Conservation (phyloP, 2,797 vertebrate species). For the Vespertilio murinus region DNA sequence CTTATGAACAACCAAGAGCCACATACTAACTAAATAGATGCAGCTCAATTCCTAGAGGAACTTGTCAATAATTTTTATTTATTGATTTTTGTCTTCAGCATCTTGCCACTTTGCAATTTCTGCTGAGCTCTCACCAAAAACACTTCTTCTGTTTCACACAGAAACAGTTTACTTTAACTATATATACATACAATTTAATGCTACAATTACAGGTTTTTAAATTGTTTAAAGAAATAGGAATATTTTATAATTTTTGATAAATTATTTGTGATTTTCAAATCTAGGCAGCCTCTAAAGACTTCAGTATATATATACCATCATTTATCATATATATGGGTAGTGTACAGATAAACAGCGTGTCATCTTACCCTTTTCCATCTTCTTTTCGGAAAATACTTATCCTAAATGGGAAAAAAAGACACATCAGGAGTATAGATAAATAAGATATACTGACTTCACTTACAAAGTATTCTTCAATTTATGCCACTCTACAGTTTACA, state of each 20-base stretch:
- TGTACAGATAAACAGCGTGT: background rate
- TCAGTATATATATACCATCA: background rate
- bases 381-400: background rate
- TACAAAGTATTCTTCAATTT: background rate
- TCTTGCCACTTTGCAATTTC: background rate
- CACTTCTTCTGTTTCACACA: background rate
- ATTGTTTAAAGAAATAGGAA: background rate
- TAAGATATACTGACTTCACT: background rate
- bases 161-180: background rate
- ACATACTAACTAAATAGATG: conserved; percentile 44
- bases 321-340: background rate
- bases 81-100: conserved; percentile 33
- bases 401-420: background rate
- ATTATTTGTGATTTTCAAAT: background rate
- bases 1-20: background rate
- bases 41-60: background rate
- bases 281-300: background rate
- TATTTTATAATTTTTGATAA: background rate
- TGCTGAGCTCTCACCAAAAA: background rate
- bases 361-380: background rate
- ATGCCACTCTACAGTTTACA: background rate
- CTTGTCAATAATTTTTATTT: conserved; percentile 45
- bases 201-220: background rate
- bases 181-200: background rate
- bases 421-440: background rate